These are phyloP conservation scores for Tupaia chinensis DNA, from an alignment of 2,113 vertebrate species.

Conservation along the genomic window DNA sequence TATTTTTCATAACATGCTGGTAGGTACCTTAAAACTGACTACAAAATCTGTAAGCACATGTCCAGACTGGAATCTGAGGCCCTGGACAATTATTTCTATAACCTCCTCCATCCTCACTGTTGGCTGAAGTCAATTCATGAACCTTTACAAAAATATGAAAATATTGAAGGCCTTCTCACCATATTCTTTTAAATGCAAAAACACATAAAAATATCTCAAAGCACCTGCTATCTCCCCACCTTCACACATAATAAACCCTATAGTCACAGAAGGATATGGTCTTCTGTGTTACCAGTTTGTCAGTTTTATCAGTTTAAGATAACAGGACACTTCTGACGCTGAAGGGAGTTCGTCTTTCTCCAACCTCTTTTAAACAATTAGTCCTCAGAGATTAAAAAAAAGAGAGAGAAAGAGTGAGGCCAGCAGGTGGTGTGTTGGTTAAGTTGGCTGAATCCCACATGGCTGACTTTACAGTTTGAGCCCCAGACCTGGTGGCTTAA, in stretches of 20 bases:
- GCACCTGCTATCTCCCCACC: background rate
- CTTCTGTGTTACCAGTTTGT: too few species aligned
- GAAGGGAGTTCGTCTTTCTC: background rate
- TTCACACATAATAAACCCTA: background rate
- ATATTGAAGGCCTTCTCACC: background rate
- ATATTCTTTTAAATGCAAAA: background rate
- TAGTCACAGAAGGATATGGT: background rate
- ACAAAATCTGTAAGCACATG: background rate
- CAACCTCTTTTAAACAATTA: background rate
- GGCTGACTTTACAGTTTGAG: too few species aligned
- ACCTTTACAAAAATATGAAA: background rate
- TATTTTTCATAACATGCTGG: background rate
- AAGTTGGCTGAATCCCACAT: too few species aligned
- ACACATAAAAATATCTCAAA: background rate
- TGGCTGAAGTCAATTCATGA: background rate
- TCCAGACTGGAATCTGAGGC: background rate
- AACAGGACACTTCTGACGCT: background rate
- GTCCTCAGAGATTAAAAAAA: background rate
- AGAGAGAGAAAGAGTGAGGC: too few species aligned
- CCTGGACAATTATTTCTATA: background rate
- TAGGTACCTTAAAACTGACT: background rate
- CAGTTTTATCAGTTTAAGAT: background rate
- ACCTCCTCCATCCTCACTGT: background rate
- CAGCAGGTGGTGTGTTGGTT: too few species aligned
- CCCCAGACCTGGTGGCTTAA: too few species aligned